phyloP scores from a whole-genome alignment of 2,113 vertebrate species.

The Lampris incognitus region DNA sequence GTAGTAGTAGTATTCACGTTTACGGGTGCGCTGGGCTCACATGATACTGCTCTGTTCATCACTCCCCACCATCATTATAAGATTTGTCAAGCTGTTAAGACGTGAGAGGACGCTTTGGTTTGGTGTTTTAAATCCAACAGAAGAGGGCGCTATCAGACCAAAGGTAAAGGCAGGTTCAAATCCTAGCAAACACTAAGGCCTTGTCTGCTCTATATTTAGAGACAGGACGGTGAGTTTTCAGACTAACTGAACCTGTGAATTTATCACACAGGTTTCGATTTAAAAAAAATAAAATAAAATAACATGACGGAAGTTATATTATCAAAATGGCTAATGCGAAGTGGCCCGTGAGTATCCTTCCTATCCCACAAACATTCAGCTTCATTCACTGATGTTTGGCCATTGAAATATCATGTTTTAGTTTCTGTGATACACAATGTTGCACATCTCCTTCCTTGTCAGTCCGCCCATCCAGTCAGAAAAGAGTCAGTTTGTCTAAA shows the following conservation, averaged over 20 bases:
- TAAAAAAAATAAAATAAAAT: background rate
- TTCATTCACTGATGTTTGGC: slow-evolving; percentile 53
- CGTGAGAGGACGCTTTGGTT: background rate
- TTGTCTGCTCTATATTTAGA: background rate
- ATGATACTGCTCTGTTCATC: slow-evolving; percentile 7
- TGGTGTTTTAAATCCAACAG: slow-evolving; percentile 38
- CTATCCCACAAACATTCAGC: slow-evolving; percentile 6
- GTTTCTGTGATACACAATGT: slow-evolving; percentile 43
- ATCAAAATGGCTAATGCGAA: too few species aligned
- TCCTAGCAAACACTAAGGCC: background rate
- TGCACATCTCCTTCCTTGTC: slow-evolving; percentile 43
- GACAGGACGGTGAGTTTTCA: background rate
- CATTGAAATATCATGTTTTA: slow-evolving; percentile 58
- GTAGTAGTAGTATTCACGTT: background rate
- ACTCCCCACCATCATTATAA: slow-evolving; percentile 5
- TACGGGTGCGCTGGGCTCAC: background rate
- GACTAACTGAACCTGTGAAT: background rate
- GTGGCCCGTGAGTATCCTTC: too few species aligned
- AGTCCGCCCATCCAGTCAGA: slow-evolving; percentile 65
- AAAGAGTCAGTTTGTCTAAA: slow-evolving; percentile 78
- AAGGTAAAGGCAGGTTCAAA: background rate
- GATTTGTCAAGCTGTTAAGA: background rate
- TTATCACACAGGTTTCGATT: background rate
- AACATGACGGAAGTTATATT: too few species aligned
- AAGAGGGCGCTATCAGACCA: slow-evolving; percentile 53